Conservation (phyloP, 2,113 vertebrate species). For the Hemicordylus capensis region DNA sequence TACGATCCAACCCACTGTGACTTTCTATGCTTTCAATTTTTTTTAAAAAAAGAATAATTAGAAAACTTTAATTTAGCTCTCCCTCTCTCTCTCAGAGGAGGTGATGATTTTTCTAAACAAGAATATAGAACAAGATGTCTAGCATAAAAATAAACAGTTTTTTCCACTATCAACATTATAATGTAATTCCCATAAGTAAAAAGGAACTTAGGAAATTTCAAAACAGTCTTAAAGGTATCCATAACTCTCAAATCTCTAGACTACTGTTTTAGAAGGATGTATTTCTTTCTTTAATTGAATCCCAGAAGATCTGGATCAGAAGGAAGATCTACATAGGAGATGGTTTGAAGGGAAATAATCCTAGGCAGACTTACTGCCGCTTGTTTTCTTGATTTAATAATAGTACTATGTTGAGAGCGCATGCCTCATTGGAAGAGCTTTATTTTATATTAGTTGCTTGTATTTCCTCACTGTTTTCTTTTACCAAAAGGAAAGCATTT, state of each 20-base stretch:
- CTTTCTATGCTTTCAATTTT: not conserved
- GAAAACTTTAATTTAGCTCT: not conserved
- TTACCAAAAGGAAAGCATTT: not conserved
- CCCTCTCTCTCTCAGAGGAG: not conserved
- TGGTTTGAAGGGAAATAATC: not conserved
- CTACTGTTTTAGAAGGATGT: not conserved
- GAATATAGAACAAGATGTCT: slow-evolving; percentile 5
- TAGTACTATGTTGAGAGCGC: not conserved
- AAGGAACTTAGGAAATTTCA: slow-evolving; percentile 21
- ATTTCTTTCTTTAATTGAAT: slow-evolving; percentile 46
- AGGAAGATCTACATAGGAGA: slow-evolving; percentile 13
- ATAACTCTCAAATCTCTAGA: not conserved
- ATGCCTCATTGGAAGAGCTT: not conserved
- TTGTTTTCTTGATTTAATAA: slow-evolving; percentile 5
- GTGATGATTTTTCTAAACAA: not conserved
- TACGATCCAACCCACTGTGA: not conserved
- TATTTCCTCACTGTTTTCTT: not conserved
- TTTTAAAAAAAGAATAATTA: not conserved
- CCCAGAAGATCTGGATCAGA: slow-evolving; percentile 5
- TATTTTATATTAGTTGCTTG: not conserved
- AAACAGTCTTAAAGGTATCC: not conserved
- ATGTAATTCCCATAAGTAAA: not conserved
- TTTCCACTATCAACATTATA: not conserved
- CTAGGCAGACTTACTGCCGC: not conserved
- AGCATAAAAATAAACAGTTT: not conserved